Conservation (phyloP, 2,888 invertebrate genomes). For the Xylota sylvarum region DNA sequence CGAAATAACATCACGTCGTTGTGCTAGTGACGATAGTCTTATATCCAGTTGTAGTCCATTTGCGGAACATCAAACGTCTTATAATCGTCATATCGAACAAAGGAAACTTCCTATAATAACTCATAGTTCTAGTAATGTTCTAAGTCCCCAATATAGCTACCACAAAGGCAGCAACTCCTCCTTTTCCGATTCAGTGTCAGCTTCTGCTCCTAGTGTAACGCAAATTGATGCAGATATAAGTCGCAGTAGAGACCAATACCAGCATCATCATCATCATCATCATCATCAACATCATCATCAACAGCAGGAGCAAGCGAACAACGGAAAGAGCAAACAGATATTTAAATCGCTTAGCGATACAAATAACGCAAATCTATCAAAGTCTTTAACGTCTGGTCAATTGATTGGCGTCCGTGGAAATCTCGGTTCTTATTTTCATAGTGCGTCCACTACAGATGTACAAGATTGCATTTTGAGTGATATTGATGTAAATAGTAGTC, state of each 20-base stretch:
- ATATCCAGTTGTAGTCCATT: slow-evolving; percentile 23
- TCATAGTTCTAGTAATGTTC: not conserved
- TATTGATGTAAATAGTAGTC: slow-evolving; percentile 50
- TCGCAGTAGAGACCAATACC: not conserved
- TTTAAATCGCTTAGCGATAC: slow-evolving; percentile 78
- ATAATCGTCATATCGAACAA: slow-evolving; percentile 11
- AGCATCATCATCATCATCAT: slow-evolving; percentile 7
- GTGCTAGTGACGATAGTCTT: slow-evolving; percentile 50
- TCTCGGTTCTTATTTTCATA: slow-evolving; percentile 37
- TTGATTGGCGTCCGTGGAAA: slow-evolving; percentile 33
- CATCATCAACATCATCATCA: not conserved
- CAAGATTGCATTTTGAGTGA: slow-evolving; percentile 64
- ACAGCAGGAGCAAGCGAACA: not conserved
- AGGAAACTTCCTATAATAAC: not conserved
- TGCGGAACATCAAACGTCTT: not conserved
- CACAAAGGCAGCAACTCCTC: slow-evolving; percentile 8
- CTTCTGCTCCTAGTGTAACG: slow-evolving; percentile 20
- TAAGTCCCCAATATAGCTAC: not conserved
- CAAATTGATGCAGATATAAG: slow-evolving; percentile 27
- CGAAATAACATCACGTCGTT: slow-evolving; percentile 48
- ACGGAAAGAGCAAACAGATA: slow-evolving; percentile 47
- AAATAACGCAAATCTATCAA: slow-evolving; percentile 55
- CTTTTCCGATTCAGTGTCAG: slow-evolving; percentile 17
- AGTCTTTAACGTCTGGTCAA: slow-evolving; percentile 45
- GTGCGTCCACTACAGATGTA: slow-evolving; percentile 51